phyloP scores from a whole-genome alignment of 2,113 vertebrate genomes.

The Mola mola region DNA sequence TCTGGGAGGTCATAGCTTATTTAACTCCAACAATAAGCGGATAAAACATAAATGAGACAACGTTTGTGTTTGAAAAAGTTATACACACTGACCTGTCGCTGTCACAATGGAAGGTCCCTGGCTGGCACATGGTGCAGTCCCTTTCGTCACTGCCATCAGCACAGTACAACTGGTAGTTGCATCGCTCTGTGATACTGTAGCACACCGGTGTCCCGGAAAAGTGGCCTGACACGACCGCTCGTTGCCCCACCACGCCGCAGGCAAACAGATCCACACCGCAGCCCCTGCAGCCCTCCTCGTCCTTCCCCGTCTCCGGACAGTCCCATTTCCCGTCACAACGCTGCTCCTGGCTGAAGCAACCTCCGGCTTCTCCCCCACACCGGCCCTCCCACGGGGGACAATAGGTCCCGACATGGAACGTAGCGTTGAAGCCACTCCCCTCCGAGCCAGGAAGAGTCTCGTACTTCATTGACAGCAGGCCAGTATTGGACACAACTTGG shows the following conservation, averaged over 20 bases:
- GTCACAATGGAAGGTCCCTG: conserved; percentile 89
- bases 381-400: conserved; percentile 88
- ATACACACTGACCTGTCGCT: conserved; percentile 80
- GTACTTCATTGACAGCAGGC: conserved; percentile 83
- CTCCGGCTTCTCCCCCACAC: conserved; percentile 82
- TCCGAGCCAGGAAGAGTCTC: conserved; percentile 65
- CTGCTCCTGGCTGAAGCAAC: conserved; percentile 83
- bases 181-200: conserved; percentile 84
- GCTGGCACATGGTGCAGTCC: conserved; percentile 87
- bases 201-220: conserved; percentile 73
- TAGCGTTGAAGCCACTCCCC: conserved; percentile 87
- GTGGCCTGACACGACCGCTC: conserved; percentile 30
- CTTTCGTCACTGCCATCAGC: conserved; percentile 87
- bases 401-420: conserved; percentile 88
- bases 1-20: too few relatives aligned
- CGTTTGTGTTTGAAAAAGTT: too few relatives aligned
- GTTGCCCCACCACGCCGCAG: conserved; percentile 76
- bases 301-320: conserved; percentile 85
- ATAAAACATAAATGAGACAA: too few relatives aligned
- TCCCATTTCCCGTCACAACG: conserved; percentile 89
- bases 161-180: conserved; percentile 92
- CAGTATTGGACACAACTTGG: conserved; percentile 85
- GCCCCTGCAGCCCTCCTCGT: conserved; percentile 85
- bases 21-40: too few relatives aligned
- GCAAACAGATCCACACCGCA: conserved; percentile 82